Conservation (phyloP, 1,140 invertebrate species). For the Augochlora pura region DNA sequence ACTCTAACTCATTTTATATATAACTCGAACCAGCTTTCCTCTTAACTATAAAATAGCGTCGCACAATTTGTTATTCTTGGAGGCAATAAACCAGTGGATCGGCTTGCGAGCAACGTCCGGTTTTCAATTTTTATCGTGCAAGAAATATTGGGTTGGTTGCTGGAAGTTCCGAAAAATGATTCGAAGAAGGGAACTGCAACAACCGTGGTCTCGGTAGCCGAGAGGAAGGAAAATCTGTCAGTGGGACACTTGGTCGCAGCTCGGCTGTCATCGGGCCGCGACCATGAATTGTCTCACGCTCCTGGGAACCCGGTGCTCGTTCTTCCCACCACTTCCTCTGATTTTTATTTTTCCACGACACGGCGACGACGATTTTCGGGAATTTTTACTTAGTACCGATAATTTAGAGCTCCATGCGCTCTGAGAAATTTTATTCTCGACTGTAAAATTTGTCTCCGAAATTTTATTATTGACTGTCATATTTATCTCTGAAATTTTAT, state of each 20-base stretch:
- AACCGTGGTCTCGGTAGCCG: not conserved
- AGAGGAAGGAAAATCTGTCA: slow-evolving; percentile 47
- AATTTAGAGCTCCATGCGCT: too few relatives aligned
- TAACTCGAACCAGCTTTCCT: too few relatives aligned
- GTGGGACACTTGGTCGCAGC: slow-evolving; percentile 17
- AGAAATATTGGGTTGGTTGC: not conserved
- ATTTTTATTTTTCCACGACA: slow-evolving; percentile 47
- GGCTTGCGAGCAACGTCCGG: too few relatives aligned
- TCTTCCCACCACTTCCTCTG: slow-evolving; percentile 13
- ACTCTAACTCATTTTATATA: too few relatives aligned
- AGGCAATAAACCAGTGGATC: too few relatives aligned
- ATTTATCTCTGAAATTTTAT: too few relatives aligned
- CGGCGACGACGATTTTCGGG: slow-evolving; percentile 10
- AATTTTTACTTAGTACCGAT: not conserved
- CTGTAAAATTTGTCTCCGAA: too few relatives aligned
- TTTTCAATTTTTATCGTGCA: too few relatives aligned
- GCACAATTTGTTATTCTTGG: not conserved
- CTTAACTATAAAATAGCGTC: too few relatives aligned
- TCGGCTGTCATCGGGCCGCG: slow-evolving; percentile 46
- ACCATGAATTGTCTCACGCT: slow-evolving; percentile 64
- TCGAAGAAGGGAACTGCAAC: slow-evolving; percentile 9
- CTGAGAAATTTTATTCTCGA: too few relatives aligned
- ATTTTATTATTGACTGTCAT: too few relatives aligned
- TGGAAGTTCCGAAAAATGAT: slow-evolving; percentile 29
- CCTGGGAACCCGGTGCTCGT: slow-evolving; percentile 15